Evolutionary conservation across 2,888 invertebrate genomes (phyloP).

Genomic region (Balanococcus diminutus): DNA sequence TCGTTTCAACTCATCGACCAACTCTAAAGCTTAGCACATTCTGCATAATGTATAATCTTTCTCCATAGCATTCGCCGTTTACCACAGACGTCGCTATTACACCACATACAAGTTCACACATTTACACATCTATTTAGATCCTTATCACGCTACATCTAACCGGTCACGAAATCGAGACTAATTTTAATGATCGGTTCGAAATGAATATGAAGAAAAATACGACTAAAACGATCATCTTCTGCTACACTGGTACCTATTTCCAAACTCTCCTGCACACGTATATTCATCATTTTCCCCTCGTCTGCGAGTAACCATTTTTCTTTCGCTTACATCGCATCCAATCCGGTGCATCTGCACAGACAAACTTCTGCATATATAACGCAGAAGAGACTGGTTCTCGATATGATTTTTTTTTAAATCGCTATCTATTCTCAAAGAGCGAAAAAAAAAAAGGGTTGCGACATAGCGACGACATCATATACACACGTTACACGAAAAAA

Average conservation of each 20-base stretch:
- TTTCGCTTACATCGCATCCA: neutral
- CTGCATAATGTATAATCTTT: neutral
- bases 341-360: neutral
- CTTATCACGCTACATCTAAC: neutral
- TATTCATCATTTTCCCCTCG: neutral
- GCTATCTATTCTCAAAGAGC: neutral
- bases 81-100: neutral
- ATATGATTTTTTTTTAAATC: neutral
- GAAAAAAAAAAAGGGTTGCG: conserved; percentile 1
- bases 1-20: neutral
- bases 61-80: neutral
- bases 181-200: neutral
- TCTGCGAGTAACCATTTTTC: neutral
- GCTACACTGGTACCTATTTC: neutral
- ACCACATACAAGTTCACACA: neutral
- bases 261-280: neutral
- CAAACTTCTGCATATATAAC: neutral
- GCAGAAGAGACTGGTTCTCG: neutral
- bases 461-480: neutral
- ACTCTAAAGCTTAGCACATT: no score
- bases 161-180: conserved; percentile 20
- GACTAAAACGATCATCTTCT: neutral
- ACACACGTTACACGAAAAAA: neutral
- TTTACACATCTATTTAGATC: neutral
- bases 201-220: neutral